Percentiles rank a stretch among this genome's conserved stretches.
phyloP scores from a whole-genome alignment of 1,140 invertebrate genomes.

The Mycetomoellerius zeteki region DNA sequence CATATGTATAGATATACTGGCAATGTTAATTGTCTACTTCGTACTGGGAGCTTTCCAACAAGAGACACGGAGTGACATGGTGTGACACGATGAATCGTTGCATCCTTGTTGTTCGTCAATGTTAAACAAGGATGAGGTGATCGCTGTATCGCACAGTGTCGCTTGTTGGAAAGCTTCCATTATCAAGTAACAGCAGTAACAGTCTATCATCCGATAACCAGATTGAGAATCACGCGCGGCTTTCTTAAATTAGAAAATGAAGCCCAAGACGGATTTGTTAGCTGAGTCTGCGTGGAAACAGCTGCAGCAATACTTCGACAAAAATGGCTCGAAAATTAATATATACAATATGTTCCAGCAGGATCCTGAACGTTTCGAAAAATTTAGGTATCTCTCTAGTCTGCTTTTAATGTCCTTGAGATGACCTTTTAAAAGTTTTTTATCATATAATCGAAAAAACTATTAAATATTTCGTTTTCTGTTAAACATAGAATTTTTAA shows the following conservation, averaged over 20 bases:
- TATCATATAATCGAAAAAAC: not conserved
- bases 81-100: too few relatives aligned
- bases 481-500: not conserved
- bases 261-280: slow-evolving; percentile 86
- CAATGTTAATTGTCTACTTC: too few relatives aligned
- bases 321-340: slow-evolving; percentile 90
- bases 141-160: too few relatives aligned
- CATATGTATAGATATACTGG: too few relatives aligned
- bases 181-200: not conserved
- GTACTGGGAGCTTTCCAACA: too few relatives aligned
- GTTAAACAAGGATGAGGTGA: too few relatives aligned
- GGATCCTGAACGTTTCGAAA: slow-evolving; percentile 92
- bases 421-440: slow-evolving; percentile 75
- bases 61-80: too few relatives aligned
- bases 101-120: too few relatives aligned
- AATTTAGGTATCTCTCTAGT: slow-evolving; percentile 91
- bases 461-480: not conserved
- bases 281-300: slow-evolving; percentile 91
- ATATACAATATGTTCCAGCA: slow-evolving; percentile 92
- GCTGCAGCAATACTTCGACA: slow-evolving; percentile 91
- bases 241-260: slow-evolving; percentile 88
- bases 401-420: slow-evolving; percentile 77
- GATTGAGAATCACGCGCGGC: not conserved
- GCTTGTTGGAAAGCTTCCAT: too few relatives aligned
- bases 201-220: not conserved